Evolutionary conservation across 2,797 vertebrate genomes (phyloP), one percentile per base, ranked within the genome.

Genomic region (Euphonia xanthogaster): DNA sequence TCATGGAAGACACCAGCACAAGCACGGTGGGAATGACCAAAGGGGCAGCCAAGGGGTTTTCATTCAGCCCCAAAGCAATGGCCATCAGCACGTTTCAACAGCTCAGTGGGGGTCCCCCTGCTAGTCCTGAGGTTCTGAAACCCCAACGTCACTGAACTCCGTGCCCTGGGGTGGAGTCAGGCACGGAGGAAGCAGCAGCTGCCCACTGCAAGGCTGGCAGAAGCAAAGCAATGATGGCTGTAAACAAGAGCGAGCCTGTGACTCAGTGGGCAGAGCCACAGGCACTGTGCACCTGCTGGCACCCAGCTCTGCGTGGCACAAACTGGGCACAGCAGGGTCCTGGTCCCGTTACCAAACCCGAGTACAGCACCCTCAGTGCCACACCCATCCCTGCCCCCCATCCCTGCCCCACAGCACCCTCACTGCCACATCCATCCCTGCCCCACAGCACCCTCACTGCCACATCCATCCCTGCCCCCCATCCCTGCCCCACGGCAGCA

Each of bases 11-110:
- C 1, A 0, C 27, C 44, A 12, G 37, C 1, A 1, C 45, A 51
- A 72, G 42, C 70, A 28, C 3, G 0, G 0, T 2, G 2, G 1
- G 0, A 54, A 25, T 1, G 33, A 22, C 18, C 31, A 1, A 0
- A 48, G 31, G 37, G 65, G 33, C 53, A 55, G 18, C 0, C 3
- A 18, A 45, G 28, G 60, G 39, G 2, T 44, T 84, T 50, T 35
- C 30, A 20, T 12, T 58, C 63, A 58, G 28, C 47, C 67, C 47
- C 1, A 0, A 63, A 92, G 58, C 3, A 2, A 23, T 10, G 58
- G 35, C 42, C 62, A 39, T 8, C 14, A 6, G 48, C 22, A 25
- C 1, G 0, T 40, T 70, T 21, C 44, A 50, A 4, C 53, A 37
- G 24, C 47, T 44, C 24, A 19, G 12, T 8, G 6, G 2, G 23